These are phyloP conservation scores for Narcine bancroftii DNA, from an alignment of 2,113 vertebrate species.

Conservation along the genomic window DNA sequence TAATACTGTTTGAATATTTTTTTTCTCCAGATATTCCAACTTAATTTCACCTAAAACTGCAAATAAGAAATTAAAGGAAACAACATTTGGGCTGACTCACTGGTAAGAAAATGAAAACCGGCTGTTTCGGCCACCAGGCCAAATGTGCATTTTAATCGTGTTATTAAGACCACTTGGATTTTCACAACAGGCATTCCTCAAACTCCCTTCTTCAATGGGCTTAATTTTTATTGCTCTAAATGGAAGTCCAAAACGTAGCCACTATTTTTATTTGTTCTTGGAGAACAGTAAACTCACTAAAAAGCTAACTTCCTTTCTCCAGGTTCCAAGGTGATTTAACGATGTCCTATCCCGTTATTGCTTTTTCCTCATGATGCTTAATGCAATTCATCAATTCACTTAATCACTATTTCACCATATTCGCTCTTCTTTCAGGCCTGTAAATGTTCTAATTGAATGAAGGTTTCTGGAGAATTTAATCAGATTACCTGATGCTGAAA, in stretches of 20 bases:
- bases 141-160: not conserved
- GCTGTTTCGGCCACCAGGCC: not conserved
- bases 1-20: not conserved
- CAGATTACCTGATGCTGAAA: not conserved
- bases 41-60: not conserved
- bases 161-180: conserved; percentile 9
- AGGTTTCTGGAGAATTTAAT: not conserved
- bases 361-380: not conserved
- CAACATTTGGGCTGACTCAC: not conserved
- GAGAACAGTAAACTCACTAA: conserved; percentile 16
- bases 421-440: not conserved
- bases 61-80: not conserved
- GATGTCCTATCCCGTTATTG: conserved; percentile 11
- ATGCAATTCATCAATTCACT: not conserved
- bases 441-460: not conserved
- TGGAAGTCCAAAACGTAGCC: not conserved
- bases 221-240: not conserved
- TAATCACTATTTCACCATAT: conserved; percentile 18
- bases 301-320: conserved; percentile 6
- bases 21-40: not conserved
- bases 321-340: conserved; percentile 5
- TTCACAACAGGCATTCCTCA: conserved; percentile 6
- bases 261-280: not conserved
- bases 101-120: not conserved
- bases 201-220: not conserved